phyloP scores from a whole-genome alignment of 2,797 vertebrate species.

The Poecilia wingei region DNA sequence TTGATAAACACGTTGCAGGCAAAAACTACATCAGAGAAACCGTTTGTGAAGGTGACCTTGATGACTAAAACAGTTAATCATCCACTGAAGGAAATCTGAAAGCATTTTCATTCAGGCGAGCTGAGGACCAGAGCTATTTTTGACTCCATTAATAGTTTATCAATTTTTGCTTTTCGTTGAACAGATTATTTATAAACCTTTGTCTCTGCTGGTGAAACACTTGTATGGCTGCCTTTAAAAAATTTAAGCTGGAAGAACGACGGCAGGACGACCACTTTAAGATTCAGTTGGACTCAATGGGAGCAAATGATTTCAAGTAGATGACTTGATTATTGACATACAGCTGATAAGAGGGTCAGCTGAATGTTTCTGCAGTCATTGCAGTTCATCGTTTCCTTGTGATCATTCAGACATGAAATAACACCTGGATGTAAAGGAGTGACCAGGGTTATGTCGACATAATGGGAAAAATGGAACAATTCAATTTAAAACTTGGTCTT shows the following conservation, averaged over 20 bases:
- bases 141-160: not conserved
- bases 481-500: not conserved
- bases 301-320: not conserved
- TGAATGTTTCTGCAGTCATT: not conserved
- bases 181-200: conserved; percentile 2
- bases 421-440: not conserved
- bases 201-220: not conserved
- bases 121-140: not conserved
- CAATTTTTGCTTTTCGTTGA: not conserved
- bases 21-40: not conserved
- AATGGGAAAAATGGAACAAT: not conserved
- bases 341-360: not conserved
- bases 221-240: not conserved
- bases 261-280: not conserved
- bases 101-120: not conserved
- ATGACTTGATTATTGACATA: not conserved
- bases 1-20: not conserved
- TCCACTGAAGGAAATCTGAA: not conserved
- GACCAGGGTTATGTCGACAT: not conserved
- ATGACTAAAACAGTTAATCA: not conserved
- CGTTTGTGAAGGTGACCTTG: not conserved
- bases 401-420: too few species aligned
- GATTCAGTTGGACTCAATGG: not conserved
- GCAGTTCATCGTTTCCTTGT: not conserved
- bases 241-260: not conserved